Evolutionary conservation across 2,113 vertebrate genomes (phyloP), one percentile per base, ranked within the genome.

Genomic region (Solea senegalensis): DNA sequence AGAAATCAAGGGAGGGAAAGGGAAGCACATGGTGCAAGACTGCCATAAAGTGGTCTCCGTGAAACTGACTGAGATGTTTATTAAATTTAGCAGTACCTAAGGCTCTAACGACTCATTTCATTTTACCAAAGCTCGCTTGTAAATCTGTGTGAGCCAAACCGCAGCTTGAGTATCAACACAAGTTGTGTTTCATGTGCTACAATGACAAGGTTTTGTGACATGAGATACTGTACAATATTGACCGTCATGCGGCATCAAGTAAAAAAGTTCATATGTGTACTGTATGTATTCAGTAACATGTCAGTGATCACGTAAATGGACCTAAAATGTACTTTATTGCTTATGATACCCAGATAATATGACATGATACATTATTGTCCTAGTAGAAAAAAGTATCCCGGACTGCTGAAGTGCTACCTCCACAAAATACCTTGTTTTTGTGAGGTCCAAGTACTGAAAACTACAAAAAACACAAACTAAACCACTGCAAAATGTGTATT

Each of bases 11-110:
- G 86, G 81, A 90, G 62, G 69, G 44, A 45, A 45, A 46, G 65
- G 55, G 48, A 68, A 88, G 89, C 89, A 92, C 75, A 87, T 61
- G 87, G 88, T 86, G 83, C 71, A 81, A 83, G 72, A 84, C 27
- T 91, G 90, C 88, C 90, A 92, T 92, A 89, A 93, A 90, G 34
- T 74, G 76, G 78, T 86, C 83, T 90, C 92, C 91, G 94, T 93
- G 90, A 94, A 94, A 95, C 91, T 89, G 74, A 89, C 92, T 88
- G 90, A 82, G 93, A 93, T 90, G 92, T 91, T 94, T 92, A 94
- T 93, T 94, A 92, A 91, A 92, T 88, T 81, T 90, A 92, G 92
- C 88, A 91, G 88, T 88, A 88, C 94, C 89, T 92, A 72, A 78
- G 70, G 80, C 58, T 26, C 76, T 73, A 75, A 83, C 16, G 75